Base-by-base conservation (phyloP, 1,140 invertebrate genomes). In the Sinonovacula constricta region DNA sequence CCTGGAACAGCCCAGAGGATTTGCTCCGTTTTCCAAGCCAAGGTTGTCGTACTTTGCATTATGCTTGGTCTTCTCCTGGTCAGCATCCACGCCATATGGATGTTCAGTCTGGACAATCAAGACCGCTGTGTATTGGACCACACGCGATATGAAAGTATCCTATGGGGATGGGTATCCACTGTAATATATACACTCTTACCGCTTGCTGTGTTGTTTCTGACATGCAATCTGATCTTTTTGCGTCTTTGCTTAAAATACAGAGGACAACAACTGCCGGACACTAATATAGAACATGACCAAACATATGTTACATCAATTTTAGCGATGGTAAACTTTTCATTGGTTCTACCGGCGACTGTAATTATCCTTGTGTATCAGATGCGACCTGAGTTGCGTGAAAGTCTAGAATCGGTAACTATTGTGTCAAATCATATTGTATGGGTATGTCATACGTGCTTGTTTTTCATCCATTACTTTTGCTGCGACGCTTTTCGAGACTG, bases 41-140 rank as follows among this genome's bases (percentile, higher is more conserved):
- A 53, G 49, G 49, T 53, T 18, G 49, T 22, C 18, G 24, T 53
- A n/a, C 49, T 53, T 53, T 53, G 18, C 18, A 53, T 53, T 22
- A 53, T 53, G 49, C 18, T 53, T 53, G 49, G 49, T 3, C 24
- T 53, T 3, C 18, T 53, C 18, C 18, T 53, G 0, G 49, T 53
- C 49, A 53, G 49, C 24, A 53, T 53, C 24, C 49, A 53, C 49
- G 49, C 49, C 18, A 53, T 53, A 22, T 53, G 49, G 49, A 53
- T 22, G 49, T 53, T n/a, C 10, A 22, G 24, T n/a, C 2, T 53
- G 18, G 18, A n/a, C 49, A 18, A 2, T n/a, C 49, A 22, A n/a
- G 49, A 22, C 18, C 24, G 49, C 24, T 53, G 24, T 14, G 49
- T 53, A n/a, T 18, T n/a, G 18, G 24, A 53, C 18, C 18, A 53